A percentile compares a stretch with the other conserved stretches of the same genome.
Evolutionary conservation across 2,888 invertebrate species (phyloP).

Genomic region (Parnassius mnemosyne): DNA sequence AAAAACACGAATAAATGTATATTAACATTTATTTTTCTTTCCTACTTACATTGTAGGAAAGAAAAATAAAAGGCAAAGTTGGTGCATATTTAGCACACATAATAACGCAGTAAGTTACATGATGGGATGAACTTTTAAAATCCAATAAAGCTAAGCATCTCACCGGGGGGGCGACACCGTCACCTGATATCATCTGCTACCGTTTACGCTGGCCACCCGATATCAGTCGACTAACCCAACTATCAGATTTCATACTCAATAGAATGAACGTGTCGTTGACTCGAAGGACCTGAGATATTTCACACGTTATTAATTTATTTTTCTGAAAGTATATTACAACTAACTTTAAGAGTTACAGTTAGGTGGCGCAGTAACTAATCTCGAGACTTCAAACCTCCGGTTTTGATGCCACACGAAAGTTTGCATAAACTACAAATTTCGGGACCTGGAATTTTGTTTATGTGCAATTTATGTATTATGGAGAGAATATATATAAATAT

Average conservation of each 20-base stretch:
- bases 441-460: too few relatives aligned
- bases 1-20: too few relatives aligned
- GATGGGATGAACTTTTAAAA: constrained; percentile 35
- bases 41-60: not conserved
- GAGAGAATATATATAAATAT: too few relatives aligned
- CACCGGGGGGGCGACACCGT: constrained; percentile 65
- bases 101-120: constrained; percentile 12
- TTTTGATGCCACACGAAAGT: too few relatives aligned
- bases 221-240: constrained; percentile 51
- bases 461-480: too few relatives aligned
- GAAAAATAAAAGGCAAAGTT: too few relatives aligned
- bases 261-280: constrained; percentile 54
- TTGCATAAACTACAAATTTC: too few relatives aligned
- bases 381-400: too few relatives aligned
- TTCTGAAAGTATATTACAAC: too few relatives aligned
- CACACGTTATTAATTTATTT: constrained; percentile 30
- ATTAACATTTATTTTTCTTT: too few relatives aligned
- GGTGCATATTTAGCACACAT: not conserved
- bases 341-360: too few relatives aligned
- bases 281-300: constrained; percentile 42
- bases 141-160: constrained; percentile 41
- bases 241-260: constrained; percentile 64
- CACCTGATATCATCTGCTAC: constrained; percentile 67
- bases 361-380: too few relatives aligned
- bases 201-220: constrained; percentile 54